phyloP scores from a whole-genome alignment of 1,140 invertebrate species.

The Mesaphorura yosii region DNA sequence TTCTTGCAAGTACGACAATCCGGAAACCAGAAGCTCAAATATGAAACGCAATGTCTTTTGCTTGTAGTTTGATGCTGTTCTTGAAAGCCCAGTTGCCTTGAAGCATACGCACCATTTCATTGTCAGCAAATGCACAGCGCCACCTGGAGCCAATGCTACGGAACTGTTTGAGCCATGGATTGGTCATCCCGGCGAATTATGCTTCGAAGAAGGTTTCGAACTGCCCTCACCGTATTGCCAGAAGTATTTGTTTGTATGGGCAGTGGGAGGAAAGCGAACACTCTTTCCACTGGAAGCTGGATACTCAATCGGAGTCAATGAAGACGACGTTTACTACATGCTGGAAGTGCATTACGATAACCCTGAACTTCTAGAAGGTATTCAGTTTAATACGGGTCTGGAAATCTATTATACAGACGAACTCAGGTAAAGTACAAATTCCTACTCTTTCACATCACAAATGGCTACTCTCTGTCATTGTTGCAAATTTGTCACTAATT shows the following conservation, averaged over 20 bases:
- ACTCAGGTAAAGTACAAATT: neutral
- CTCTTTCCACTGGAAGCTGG: conserved; percentile 13
- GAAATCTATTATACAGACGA: conserved; percentile 4
- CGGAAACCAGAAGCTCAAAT: neutral
- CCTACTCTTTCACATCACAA: too few relatives aligned
- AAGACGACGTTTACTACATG: conserved; percentile 8
- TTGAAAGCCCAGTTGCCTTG: neutral
- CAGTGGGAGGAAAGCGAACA: conserved; percentile 9
- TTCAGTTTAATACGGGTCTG: conserved; percentile 11
- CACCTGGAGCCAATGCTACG: neutral
- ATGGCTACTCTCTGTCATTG: too few relatives aligned
- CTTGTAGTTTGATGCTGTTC: conserved; percentile 9
- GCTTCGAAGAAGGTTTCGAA: neutral
- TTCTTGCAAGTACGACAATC: neutral
- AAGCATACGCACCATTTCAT: conserved; percentile 19
- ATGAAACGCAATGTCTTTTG: neutral
- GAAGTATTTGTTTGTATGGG: conserved; percentile 6
- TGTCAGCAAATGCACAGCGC: neutral
- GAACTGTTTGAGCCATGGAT: conserved; percentile 5
- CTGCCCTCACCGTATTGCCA: neutral
- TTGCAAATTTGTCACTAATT: too few relatives aligned
- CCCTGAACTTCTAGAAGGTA: neutral
- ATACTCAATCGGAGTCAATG: neutral
- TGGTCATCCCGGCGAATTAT: neutral
- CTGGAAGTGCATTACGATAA: conserved; percentile 21